Percentiles rank a stretch among this genome's conserved stretches.
Conservation (phyloP, 2,888 invertebrate genomes). For the Mayetiola destructor region DNA sequence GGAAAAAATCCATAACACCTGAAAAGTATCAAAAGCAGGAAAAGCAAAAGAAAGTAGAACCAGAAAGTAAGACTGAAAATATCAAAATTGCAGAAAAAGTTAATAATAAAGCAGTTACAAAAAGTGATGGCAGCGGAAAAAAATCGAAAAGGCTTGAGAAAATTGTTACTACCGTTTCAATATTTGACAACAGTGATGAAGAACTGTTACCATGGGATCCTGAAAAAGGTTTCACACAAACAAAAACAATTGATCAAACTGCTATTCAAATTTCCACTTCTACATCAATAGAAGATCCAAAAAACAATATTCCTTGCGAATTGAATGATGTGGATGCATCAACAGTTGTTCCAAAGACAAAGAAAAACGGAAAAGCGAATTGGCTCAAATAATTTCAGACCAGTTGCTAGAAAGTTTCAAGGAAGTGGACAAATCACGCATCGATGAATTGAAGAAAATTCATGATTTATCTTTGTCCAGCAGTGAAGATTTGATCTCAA, state of each 20-base stretch:
- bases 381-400: constrained; percentile 35
- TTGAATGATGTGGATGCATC: constrained; percentile 18
- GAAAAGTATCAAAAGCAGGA: not conserved
- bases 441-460: constrained; percentile 32
- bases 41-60: not conserved
- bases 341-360: constrained; percentile 25
- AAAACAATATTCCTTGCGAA: constrained; percentile 1
- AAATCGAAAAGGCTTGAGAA: not conserved
- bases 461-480: constrained; percentile 34
- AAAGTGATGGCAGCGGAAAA: not conserved
- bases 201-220: constrained; percentile 17
- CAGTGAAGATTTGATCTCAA: constrained; percentile 31
- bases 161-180: not conserved
- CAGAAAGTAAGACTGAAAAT: not conserved
- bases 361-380: constrained; percentile 33
- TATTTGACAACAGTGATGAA: constrained; percentile 18
- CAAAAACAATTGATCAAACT: not conserved
- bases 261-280: not conserved
- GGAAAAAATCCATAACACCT: too few species aligned
- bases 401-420: constrained; percentile 34
- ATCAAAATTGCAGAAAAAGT: not conserved
- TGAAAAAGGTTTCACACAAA: constrained; percentile 6
- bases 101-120: not conserved
- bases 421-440: constrained; percentile 31
- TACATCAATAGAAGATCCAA: not conserved